Base-by-base conservation (phyloP, 2,888 invertebrate species). In the Dorcus parallelipipedus region DNA sequence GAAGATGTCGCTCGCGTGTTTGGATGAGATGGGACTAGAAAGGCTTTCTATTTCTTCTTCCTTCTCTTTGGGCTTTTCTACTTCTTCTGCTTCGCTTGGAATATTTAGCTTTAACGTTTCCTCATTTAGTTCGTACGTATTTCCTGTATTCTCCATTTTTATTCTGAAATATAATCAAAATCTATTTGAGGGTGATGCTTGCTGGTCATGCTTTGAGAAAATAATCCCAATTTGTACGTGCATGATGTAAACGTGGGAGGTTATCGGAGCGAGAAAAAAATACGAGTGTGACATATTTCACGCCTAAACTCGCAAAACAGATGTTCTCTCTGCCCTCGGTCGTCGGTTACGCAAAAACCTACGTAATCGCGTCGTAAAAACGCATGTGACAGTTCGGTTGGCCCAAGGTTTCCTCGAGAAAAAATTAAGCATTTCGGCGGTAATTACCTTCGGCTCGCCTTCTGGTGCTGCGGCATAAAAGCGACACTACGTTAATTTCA, bases 401-500 rank as follows among this genome's bases (percentile, higher is more conserved):
- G 26, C 26, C 26, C 6, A 7, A 33, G 26, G 26, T 33, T 33
- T 33, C 7, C 26, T 7, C 6, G 26, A 33, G 14, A 33, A 33
- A 7, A 33, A 33, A 33, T 33, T 33, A 33, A 33, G 26, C 26
- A 33, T 33, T 33, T 33, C 6, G 26, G 26, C 6, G 26, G 26
- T 33, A 33, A 33, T 33, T 33, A 33, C 26, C 26, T 33, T 33
- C 26, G 26, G 26, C 26, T 33, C 3, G 20, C 20, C 20, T 14
- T 20, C 20, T 20, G 20, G 20, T 20, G 26, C 26, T 33, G 26
- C 6, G 7, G 26, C 3, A 33, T 7, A 33, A 45, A 17, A 20
- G 10, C 23, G 9, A 20, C 56, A 45, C 56, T 49, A 50, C 49
- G 51, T 56, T 43, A 56, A 56, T 56, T 56, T 56, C 56, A 33